These are phyloP conservation scores for Chaitophorus viminalis DNA, from an alignment of 2,888 invertebrate species.

Conservation along the genomic window DNA sequence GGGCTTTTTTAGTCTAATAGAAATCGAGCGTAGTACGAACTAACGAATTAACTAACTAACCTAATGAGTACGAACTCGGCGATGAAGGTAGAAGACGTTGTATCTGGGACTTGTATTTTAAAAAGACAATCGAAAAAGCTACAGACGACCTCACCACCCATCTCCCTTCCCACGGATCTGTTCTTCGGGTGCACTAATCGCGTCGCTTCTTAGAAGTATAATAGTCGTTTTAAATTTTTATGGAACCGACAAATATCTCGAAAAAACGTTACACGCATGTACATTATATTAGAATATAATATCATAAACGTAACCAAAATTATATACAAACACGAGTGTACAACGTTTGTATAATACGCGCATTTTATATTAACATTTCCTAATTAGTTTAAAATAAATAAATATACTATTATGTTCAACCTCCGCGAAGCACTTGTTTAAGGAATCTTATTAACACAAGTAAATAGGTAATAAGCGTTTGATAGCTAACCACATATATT, in stretches of 20 bases:
- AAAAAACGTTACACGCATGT: too few relatives aligned
- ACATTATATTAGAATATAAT: too few relatives aligned
- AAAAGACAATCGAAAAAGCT: neutral
- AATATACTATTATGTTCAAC: too few relatives aligned
- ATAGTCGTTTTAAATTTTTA: neutral
- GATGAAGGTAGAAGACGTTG: neutral
- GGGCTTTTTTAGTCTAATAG: constrained; percentile 1
- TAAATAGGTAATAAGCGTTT: too few relatives aligned
- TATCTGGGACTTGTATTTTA: neutral
- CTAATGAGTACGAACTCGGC: too few relatives aligned
- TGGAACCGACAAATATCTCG: neutral
- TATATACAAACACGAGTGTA: too few relatives aligned
- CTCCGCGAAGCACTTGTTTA: too few relatives aligned
- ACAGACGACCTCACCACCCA: neutral
- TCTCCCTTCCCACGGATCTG: neutral
- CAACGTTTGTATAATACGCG: too few relatives aligned
- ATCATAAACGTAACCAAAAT: neutral
- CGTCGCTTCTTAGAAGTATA: neutral
- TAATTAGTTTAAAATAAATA: too few relatives aligned
- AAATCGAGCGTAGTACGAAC: neutral
- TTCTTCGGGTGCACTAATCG: neutral
- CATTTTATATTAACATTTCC: too few relatives aligned
- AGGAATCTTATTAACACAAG: too few relatives aligned
- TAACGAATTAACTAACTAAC: neutral
- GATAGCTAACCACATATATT: too few relatives aligned